These are phyloP conservation scores for Deroplatys truncata DNA, from an alignment of 2,888 invertebrate genomes.

Conservation along the genomic window DNA sequence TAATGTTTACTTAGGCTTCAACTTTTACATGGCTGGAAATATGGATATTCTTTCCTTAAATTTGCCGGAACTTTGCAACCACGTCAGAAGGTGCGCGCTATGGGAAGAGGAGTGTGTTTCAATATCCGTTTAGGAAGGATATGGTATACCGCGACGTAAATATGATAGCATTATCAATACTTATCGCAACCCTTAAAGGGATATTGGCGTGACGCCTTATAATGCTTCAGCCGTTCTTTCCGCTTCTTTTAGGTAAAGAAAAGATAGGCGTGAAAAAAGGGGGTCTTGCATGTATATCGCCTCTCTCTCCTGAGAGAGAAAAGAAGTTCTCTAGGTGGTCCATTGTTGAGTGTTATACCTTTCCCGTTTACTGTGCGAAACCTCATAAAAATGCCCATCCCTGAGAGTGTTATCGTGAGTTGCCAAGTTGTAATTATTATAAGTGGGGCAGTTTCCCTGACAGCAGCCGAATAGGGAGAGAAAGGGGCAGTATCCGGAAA, in stretches of 20 bases:
- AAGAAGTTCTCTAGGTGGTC: background rate
- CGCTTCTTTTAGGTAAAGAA: background rate
- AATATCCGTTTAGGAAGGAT: background rate
- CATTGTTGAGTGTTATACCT: background rate
- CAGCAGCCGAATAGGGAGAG: background rate
- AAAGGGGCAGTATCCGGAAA: conserved; percentile 5
- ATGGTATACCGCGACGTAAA: background rate
- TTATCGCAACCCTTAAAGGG: background rate
- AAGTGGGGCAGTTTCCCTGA: conserved; percentile 4
- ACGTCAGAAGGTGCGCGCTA: background rate
- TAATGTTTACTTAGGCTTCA: no score
- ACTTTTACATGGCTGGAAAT: no score
- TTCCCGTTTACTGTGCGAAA: background rate
- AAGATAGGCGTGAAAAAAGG: background rate
- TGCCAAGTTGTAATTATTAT: conserved; percentile 15
- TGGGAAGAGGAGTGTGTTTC: background rate
- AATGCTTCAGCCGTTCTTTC: background rate
- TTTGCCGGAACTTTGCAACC: background rate
- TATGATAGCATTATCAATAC: background rate
- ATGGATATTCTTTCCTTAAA: background rate
- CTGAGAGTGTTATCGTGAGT: conserved; percentile 1
- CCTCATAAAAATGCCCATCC: background rate
- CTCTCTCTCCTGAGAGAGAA: no score
- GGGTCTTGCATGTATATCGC: no score
- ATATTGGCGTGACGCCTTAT: background rate